Conservation (phyloP, 2,113 vertebrate species). For the Pteronura brasiliensis region DNA sequence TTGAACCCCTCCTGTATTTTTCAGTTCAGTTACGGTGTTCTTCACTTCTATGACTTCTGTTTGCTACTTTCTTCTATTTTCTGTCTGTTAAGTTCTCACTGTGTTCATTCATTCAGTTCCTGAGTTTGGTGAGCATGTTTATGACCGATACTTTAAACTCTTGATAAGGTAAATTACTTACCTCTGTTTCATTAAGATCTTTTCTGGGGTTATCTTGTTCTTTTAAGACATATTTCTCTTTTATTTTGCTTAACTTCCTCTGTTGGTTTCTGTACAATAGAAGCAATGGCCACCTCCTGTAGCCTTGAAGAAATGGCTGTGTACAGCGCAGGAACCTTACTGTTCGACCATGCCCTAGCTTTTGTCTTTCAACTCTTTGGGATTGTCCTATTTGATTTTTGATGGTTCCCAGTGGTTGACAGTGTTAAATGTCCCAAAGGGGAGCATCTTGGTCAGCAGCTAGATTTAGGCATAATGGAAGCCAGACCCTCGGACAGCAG, state of each 20-base stretch:
- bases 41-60: neutral
- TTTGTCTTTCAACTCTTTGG: neutral
- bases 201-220: neutral
- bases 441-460: neutral
- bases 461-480: neutral
- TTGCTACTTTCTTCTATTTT: neutral
- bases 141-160: neutral
- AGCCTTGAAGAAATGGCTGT: neutral
- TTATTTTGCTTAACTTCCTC: neutral
- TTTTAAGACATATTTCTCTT: neutral
- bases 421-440: neutral
- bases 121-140: neutral
- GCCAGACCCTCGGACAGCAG: neutral
- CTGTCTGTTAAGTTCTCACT: neutral
- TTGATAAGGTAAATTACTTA: neutral
- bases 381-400: neutral
- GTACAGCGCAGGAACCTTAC: neutral
- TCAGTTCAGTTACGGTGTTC: neutral
- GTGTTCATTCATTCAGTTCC: neutral
- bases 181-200: neutral
- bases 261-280: neutral
- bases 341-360: neutral
- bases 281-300: neutral
- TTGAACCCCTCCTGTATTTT: neutral
- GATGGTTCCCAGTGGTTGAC: neutral